A percentile compares a stretch with the other conserved stretches of the same genome.
phyloP scores from a whole-genome alignment of 2,113 vertebrate species.

The Ranitomeya variabilis region DNA sequence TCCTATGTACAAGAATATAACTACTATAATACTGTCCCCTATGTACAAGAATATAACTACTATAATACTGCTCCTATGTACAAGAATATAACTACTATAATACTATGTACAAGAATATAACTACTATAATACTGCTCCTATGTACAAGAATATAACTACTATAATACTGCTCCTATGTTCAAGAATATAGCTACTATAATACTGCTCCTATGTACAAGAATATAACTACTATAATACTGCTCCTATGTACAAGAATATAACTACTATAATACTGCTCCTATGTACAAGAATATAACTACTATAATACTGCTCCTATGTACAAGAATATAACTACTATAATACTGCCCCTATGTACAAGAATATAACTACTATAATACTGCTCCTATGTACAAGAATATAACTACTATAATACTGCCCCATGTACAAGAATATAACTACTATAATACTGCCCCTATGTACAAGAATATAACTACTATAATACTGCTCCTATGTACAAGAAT shows the following conservation, averaged over 20 bases:
- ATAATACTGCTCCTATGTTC: neutral
- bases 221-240: slow-evolving; percentile 16
- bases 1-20: neutral
- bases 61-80: neutral
- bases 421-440: too few species aligned
- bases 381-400: too few species aligned
- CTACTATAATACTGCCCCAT: too few species aligned
- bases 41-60: slow-evolving; percentile 1
- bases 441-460: too few species aligned
- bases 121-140: neutral
- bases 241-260: neutral
- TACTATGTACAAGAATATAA: slow-evolving; percentile 10
- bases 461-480: too few species aligned
- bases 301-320: too few species aligned
- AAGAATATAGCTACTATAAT: slow-evolving; percentile 8
- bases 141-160: neutral
- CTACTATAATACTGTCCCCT: slow-evolving; percentile 1
- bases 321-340: too few species aligned
- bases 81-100: slow-evolving; percentile 10
- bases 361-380: too few species aligned
- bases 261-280: too few species aligned
- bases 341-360: too few species aligned
- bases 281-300: too few species aligned
- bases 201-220: slow-evolving; percentile 2
- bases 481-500: neutral